Evolutionary conservation across 2,888 invertebrate genomes (phyloP).

Genomic region (Volucella zonaria): DNA sequence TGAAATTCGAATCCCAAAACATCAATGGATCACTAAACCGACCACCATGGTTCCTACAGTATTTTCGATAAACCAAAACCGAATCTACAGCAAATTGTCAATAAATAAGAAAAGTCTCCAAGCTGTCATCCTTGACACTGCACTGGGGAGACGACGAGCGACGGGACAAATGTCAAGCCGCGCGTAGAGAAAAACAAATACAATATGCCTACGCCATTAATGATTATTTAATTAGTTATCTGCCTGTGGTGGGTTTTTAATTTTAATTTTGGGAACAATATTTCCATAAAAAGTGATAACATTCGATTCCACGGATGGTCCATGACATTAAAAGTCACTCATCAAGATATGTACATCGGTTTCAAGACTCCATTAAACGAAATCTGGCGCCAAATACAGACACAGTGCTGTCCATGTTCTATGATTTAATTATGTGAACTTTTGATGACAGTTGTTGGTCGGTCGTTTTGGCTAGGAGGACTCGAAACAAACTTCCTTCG

Average conservation of each 20-base stretch:
- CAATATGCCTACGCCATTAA: constrained; percentile 57
- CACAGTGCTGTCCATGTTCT: constrained; percentile 21
- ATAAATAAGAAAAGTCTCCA: constrained; percentile 54
- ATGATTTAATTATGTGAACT: constrained; percentile 66
- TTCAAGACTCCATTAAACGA: constrained; percentile 41
- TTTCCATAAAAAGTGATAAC: constrained; percentile 69
- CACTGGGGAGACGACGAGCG: background rate
- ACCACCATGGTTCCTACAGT: constrained; percentile 66
- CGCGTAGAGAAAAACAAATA: too few species aligned
- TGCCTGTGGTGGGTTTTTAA: constrained; percentile 42
- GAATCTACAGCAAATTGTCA: constrained; percentile 33
- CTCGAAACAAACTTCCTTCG: background rate
- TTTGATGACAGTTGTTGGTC: constrained; percentile 54
- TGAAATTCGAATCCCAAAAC: constrained; percentile 67
- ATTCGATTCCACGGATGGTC: constrained; percentile 36
- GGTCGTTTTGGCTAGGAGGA: constrained; percentile 12
- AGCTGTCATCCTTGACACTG: constrained; percentile 44
- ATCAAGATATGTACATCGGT: constrained; percentile 40
- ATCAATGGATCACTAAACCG: constrained; percentile 70
- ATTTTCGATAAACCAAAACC: constrained; percentile 31
- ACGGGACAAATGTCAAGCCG: constrained; percentile 34
- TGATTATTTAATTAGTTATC: constrained; percentile 70
- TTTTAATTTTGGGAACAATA: constrained; percentile 38
- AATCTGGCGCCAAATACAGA: constrained; percentile 62
- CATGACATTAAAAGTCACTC: constrained; percentile 8